Conservation (phyloP, 2,888 invertebrate species). For the Buathra laborator region DNA sequence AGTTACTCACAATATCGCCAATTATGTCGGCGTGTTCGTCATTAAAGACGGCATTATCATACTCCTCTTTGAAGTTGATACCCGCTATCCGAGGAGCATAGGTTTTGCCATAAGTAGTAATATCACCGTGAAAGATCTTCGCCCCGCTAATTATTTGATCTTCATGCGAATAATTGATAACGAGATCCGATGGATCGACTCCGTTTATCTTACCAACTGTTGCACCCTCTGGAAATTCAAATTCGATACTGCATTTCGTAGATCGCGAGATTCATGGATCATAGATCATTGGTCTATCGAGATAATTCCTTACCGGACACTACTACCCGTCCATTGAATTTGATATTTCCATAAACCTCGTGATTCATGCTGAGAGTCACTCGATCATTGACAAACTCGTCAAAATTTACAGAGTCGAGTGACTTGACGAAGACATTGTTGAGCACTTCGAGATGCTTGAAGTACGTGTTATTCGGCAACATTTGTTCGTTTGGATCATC, state of each 20-base stretch:
- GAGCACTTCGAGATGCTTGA: constrained; percentile 73
- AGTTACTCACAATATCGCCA: constrained; percentile 76
- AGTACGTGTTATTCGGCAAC: constrained; percentile 72
- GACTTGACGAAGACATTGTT: constrained; percentile 65
- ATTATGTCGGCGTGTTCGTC: constrained; percentile 73
- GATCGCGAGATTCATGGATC: background rate
- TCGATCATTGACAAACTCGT: constrained; percentile 75
- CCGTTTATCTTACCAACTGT: constrained; percentile 72
- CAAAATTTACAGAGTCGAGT: constrained; percentile 76
- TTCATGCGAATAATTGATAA: constrained; percentile 66
- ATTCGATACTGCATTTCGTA: background rate
- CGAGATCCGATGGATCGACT: constrained; percentile 73
- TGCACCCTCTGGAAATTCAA: constrained; percentile 66
- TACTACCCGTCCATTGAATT: constrained; percentile 73
- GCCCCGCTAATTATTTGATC: constrained; percentile 71
- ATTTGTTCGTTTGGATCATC: constrained; percentile 27
- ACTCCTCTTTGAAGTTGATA: constrained; percentile 69
- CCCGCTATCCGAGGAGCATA: constrained; percentile 69
- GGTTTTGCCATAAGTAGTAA: constrained; percentile 71
- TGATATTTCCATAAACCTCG: constrained; percentile 69
- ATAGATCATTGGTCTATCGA: background rate
- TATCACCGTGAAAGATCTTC: constrained; percentile 71
- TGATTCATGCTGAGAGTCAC: constrained; percentile 72
- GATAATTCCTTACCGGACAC: constrained; percentile 72
- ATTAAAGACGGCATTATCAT: constrained; percentile 70